These are phyloP conservation scores for Lasiommata megera DNA, from an alignment of 2,888 invertebrate genomes.

Conservation along the genomic window DNA sequence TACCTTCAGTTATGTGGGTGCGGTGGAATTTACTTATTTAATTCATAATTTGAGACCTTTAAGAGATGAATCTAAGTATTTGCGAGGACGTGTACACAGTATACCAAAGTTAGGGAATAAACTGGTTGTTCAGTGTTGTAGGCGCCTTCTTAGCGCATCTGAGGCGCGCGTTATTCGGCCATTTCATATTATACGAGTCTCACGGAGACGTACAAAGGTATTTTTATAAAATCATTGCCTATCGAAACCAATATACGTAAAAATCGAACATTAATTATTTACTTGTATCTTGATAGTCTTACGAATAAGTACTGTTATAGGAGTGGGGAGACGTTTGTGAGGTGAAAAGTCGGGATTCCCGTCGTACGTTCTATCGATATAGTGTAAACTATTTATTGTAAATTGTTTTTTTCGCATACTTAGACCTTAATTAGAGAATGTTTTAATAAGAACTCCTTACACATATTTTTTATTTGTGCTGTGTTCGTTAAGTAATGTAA, in stretches of 20 bases:
- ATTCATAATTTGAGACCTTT: conserved; percentile 55
- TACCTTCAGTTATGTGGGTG: conserved; percentile 70
- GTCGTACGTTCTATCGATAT: conserved; percentile 74
- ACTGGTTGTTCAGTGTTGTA: conserved; percentile 39
- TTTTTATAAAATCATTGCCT: conserved; percentile 80
- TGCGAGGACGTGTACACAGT: conserved; percentile 68
- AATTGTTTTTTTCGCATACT: conserved; percentile 67
- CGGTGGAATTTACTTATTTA: conserved; percentile 42
- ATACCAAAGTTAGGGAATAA: conserved; percentile 81
- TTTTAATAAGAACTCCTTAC: conserved; percentile 63
- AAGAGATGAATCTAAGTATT: conserved; percentile 49
- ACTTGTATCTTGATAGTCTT: conserved; percentile 73
- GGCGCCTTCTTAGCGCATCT: conserved; percentile 13
- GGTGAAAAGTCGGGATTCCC: conserved; percentile 68
- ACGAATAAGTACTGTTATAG: conserved; percentile 57
- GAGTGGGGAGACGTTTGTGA: conserved; percentile 48
- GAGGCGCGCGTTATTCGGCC: conserved; percentile 34
- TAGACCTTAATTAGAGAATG: conserved; percentile 70
- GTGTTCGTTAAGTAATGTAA: conserved; percentile 80
- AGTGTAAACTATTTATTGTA: conserved; percentile 75
- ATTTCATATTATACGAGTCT: conserved; percentile 43
- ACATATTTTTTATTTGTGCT: conserved; percentile 69
- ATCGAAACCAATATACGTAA: conserved; percentile 79
- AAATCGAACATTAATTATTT: conserved; percentile 71
- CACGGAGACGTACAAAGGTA: conserved; percentile 58